Conservation (phyloP, 2,113 vertebrate species). For the Lasiurus borealis region DNA sequence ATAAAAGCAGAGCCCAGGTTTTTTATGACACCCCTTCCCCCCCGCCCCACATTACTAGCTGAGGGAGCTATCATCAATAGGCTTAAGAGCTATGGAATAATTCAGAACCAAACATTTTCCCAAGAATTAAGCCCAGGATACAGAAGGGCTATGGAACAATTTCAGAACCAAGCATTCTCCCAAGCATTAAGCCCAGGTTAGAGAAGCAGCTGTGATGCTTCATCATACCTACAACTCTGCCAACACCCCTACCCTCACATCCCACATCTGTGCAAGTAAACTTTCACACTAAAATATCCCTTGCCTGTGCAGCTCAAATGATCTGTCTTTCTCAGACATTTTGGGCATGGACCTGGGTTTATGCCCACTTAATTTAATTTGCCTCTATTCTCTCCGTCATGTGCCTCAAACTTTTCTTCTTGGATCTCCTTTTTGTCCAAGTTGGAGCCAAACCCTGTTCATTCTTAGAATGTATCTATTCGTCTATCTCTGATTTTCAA, state of each 20-base stretch:
- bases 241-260: not conserved
- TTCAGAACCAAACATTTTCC: not conserved
- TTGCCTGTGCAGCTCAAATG: not conserved
- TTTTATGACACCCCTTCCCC: not conserved
- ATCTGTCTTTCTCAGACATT: not conserved
- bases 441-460: not conserved
- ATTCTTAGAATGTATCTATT: constrained; percentile 40
- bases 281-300: not conserved
- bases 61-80: not conserved
- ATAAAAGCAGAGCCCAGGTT: not conserved
- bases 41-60: not conserved
- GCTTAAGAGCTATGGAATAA: not conserved
- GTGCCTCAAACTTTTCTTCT: constrained; percentile 32
- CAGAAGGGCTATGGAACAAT: not conserved
- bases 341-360: not conserved
- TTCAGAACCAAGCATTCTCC: not conserved
- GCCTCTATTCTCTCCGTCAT: not conserved
- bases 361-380: constrained; percentile 25
- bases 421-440: not conserved
- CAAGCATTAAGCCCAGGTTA: not conserved
- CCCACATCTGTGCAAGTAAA: not conserved
- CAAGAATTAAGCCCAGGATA: not conserved
- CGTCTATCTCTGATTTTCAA: not conserved
- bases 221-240: not conserved
- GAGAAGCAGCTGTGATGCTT: not conserved